phyloP scores from a whole-genome alignment of 1,140 invertebrate species.

The Triops cancriformis region DNA sequence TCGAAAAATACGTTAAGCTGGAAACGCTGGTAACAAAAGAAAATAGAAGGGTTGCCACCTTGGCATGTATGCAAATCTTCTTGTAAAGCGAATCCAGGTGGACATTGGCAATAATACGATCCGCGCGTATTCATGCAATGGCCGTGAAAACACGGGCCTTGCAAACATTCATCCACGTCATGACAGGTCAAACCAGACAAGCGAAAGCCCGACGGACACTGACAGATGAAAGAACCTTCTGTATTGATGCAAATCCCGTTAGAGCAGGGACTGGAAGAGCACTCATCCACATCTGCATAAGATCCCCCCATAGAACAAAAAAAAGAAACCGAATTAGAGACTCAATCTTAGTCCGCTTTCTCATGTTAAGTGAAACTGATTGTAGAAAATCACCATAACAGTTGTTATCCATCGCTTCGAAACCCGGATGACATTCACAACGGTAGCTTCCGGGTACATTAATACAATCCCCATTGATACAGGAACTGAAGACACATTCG shows the following conservation, averaged over 20 bases:
- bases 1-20: not conserved
- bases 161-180: conserved; percentile 37
- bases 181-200: conserved; percentile 39
- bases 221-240: conserved; percentile 68
- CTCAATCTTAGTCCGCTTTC: not conserved
- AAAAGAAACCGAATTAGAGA: not conserved
- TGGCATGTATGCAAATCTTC: conserved; percentile 31
- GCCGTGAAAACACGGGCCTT: conserved; percentile 31
- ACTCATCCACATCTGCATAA: conserved; percentile 52
- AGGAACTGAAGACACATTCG: conserved; percentile 64
- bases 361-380: not conserved
- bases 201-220: conserved; percentile 63
- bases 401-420: conserved; percentile 23
- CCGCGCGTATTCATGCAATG: conserved; percentile 37
- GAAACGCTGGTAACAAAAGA: not conserved
- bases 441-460: conserved; percentile 47
- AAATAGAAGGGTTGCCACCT: conserved; percentile 13
- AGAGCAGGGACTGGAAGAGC: conserved; percentile 46
- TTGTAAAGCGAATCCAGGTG: conserved; percentile 29
- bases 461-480: conserved; percentile 52
- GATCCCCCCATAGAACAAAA: not conserved
- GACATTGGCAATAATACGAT: conserved; percentile 39
- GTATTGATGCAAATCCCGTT: conserved; percentile 66
- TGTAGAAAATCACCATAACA: conserved; percentile 24
- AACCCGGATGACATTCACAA: conserved; percentile 44